Percentiles rank a stretch among this genome's conserved stretches.
phyloP scores from a whole-genome alignment of 23 tunicate genomes.

The Styela clava region DNA sequence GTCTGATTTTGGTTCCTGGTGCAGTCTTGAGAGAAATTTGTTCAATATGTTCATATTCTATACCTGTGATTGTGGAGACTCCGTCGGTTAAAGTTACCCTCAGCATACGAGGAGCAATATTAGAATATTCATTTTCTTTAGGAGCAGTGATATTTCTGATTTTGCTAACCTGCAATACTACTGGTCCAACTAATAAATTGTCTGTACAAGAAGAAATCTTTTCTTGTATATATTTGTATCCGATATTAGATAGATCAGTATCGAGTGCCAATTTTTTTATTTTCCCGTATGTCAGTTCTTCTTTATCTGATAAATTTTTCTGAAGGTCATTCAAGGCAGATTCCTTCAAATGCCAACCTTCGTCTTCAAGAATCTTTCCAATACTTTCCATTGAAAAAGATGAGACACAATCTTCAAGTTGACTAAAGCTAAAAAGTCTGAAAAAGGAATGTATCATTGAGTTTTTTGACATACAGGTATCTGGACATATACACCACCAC shows the following conservation, averaged over 20 bases:
- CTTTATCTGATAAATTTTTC: not conserved
- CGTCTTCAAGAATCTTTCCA: not conserved
- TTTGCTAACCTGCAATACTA: constrained; percentile 81
- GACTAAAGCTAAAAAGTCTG: no score
- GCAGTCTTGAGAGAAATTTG: constrained; percentile 43
- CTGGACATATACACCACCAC: no score
- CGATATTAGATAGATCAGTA: constrained; percentile 40
- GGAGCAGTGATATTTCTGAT: constrained; percentile 89
- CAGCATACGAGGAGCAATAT: constrained; percentile 81
- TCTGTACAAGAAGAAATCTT: constrained; percentile 20
- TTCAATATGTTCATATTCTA: constrained; percentile 45
- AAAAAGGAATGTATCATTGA: no score
- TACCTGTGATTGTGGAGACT: constrained; percentile 27
- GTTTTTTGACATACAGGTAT: no score
- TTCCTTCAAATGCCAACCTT: constrained; percentile 27
- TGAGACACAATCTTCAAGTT: no score
- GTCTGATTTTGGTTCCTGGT: constrained; percentile 80
- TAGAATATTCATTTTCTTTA: constrained; percentile 65
- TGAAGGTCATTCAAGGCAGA: not conserved
- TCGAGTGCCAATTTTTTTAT: constrained; percentile 2
- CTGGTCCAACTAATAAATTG: constrained; percentile 54
- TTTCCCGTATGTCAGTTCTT: not conserved
- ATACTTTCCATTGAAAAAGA: constrained; percentile 11
- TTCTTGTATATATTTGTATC: constrained; percentile 43
- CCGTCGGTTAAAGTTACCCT: constrained; percentile 80